phyloP scores from a whole-genome alignment of 2,888 invertebrate genomes.

The Drosophila vallismaia region DNA sequence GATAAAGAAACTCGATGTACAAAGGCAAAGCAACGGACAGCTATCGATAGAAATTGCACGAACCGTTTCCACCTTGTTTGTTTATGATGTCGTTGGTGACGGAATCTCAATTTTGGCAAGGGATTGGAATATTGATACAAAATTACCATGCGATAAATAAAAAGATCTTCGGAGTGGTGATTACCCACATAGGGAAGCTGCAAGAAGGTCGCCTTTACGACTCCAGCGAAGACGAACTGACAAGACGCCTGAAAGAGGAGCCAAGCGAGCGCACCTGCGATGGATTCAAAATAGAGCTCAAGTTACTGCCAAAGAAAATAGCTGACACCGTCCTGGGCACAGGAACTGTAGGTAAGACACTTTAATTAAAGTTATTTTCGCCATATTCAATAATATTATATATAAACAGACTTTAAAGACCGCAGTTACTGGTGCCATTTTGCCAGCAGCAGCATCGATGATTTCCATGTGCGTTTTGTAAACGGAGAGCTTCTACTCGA shows the following conservation, averaged over 20 bases:
- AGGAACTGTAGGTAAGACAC: conserved; percentile 69
- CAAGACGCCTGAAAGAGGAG: conserved; percentile 18
- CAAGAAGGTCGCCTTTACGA: conserved; percentile 51
- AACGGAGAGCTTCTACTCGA: conserved; percentile 46
- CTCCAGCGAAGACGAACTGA: conserved; percentile 45
- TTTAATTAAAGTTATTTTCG: neutral
- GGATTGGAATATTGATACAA: conserved; percentile 86
- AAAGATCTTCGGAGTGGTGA: conserved; percentile 86
- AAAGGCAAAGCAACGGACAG: neutral
- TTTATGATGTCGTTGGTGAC: conserved; percentile 10
- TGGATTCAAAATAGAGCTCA: conserved; percentile 67
- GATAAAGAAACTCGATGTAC: neutral
- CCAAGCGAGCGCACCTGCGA: conserved; percentile 33
- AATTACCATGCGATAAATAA: conserved; percentile 90
- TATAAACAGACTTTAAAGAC: conserved; percentile 65
- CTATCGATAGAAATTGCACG: neutral
- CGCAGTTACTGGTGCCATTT: conserved; percentile 70
- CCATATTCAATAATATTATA: neutral
- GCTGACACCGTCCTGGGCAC: conserved; percentile 56
- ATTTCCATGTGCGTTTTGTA: conserved; percentile 63
- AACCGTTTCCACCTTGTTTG: conserved; percentile 1
- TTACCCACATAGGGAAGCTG: conserved; percentile 56
- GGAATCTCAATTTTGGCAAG: conserved; percentile 86
- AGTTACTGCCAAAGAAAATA: conserved; percentile 73
- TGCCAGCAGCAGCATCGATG: conserved; percentile 50